Conservation (phyloP, 2,113 vertebrate species). For the Cyprinus carpio region DNA sequence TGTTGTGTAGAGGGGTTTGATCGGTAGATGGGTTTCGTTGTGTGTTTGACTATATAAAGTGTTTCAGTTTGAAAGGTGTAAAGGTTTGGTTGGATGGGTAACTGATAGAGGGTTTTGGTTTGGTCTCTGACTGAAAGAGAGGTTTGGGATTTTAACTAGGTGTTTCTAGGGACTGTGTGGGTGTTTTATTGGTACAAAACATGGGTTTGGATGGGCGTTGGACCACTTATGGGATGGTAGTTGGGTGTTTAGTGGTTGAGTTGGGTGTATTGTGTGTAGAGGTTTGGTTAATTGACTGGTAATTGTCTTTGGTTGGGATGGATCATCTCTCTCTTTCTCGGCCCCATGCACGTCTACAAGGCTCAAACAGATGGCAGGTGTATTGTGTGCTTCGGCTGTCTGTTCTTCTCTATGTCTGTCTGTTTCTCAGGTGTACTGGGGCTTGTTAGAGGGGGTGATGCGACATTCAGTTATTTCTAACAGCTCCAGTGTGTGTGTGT, state of each 20-base stretch:
- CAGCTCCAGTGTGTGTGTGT: constrained; percentile 50
- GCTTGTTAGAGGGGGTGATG: constrained; percentile 38
- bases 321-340: not conserved
- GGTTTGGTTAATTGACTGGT: not conserved
- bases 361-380: constrained; percentile 74
- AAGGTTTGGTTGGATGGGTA: no score
- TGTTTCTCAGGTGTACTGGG: constrained; percentile 35
- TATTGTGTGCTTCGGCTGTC: constrained; percentile 61
- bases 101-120: not conserved
- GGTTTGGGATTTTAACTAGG: not conserved
- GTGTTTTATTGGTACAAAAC: not conserved
- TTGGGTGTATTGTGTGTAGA: not conserved
- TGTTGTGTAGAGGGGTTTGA: not conserved
- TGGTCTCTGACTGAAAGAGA: not conserved
- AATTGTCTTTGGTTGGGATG: not conserved
- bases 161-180: not conserved
- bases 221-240: not conserved
- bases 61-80: not conserved
- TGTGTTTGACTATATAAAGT: not conserved
- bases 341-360: constrained; percentile 20
- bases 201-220: not conserved
- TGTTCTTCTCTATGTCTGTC: constrained; percentile 2
- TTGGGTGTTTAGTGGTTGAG: not conserved
- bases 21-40: not conserved
- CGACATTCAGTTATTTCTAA: constrained; percentile 51